Percentiles rank a stretch among this genome's conserved stretches.
Conservation (phyloP, 2,113 vertebrate genomes). For the Oncorhynchus clarkii region DNA sequence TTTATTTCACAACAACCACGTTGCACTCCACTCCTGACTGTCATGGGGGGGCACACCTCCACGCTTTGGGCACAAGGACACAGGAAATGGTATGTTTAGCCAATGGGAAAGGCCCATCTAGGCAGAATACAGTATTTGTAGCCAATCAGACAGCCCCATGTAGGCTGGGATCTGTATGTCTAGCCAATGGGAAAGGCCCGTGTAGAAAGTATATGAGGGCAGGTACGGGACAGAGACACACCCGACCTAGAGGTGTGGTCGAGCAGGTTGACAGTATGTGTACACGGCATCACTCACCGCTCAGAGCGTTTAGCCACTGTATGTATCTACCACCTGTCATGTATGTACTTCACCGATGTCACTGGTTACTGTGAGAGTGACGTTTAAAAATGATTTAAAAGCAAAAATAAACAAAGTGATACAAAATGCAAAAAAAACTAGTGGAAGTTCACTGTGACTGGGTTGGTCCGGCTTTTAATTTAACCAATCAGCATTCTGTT, state of each 20-base stretch:
- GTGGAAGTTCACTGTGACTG: slow-evolving; percentile 91
- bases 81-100: slow-evolving; percentile 23
- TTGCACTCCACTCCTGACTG: slow-evolving; percentile 56
- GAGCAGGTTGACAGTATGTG: slow-evolving; percentile 42
- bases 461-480: slow-evolving; percentile 90
- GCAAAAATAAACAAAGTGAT: background rate
- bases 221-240: background rate
- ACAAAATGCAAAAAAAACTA: slow-evolving; percentile 60
- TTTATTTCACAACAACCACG: slow-evolving; percentile 53
- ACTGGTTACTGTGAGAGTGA: slow-evolving; percentile 80
- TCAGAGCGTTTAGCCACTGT: slow-evolving; percentile 79
- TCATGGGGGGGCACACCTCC: slow-evolving; percentile 39
- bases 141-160: background rate
- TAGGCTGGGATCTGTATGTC: background rate
- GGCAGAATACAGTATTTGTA: background rate
- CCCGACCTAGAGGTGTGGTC: slow-evolving; percentile 12
- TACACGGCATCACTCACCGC: slow-evolving; percentile 71
- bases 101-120: background rate
- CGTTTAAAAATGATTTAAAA: slow-evolving; percentile 71
- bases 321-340: slow-evolving; percentile 69
- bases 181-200: no score
- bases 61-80: slow-evolving; percentile 47
- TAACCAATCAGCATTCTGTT: slow-evolving; percentile 90
- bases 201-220: background rate
- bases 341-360: slow-evolving; percentile 71